Base-by-base conservation (phyloP, 2,797 vertebrate species). In the Coracias cyanogaster region DNA sequence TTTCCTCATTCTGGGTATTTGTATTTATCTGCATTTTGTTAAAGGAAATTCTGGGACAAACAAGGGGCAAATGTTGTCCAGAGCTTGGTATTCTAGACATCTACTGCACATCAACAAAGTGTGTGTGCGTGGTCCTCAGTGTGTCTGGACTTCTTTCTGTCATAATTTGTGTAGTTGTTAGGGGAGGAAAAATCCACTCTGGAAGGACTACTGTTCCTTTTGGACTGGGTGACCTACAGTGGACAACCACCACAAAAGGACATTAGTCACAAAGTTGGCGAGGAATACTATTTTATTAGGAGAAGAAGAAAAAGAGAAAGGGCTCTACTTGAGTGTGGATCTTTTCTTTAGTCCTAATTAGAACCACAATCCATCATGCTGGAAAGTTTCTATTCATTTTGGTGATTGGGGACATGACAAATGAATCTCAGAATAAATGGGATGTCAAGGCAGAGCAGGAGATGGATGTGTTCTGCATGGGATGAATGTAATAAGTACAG, bases 371-470 rank as follows among this genome's bases (percentile, higher is more conserved):
- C 98, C 98, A 99, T 99, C 99, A 99, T 97, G 95, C 97, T 98
- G 97, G 97, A 98, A 98, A 97, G 92, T 98, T 98, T 98, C 98
- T 98, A 98, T 99, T 99, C 99, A 99, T 99, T 98, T 98, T 97
- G 96, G 98, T 98, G 99, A 99, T 99, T 99, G 98, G 98, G 98
- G 98, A 99, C 98, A 99, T 99, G 98, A 99, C 98, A 99, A 99
- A 99, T 99, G 99, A 99, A 99, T 98, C 98, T 98, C 85, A 96
- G 98, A 99, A 99, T 99, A 99, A 99, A 99, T 98, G 97, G 98
- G 97, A 98, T 98, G 98, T 99, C 99, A 98, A 98, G 88, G 83
- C 91, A 90, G 95, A 98, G 98, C 98, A 97, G 97, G 98, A 99
- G 98, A 99, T 99, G 98, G 98, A 99, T 99, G 99, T 98, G 98